Evolutionary conservation across 2,113 vertebrate genomes (phyloP).

Genomic region (Amblyornis subalaris): DNA sequence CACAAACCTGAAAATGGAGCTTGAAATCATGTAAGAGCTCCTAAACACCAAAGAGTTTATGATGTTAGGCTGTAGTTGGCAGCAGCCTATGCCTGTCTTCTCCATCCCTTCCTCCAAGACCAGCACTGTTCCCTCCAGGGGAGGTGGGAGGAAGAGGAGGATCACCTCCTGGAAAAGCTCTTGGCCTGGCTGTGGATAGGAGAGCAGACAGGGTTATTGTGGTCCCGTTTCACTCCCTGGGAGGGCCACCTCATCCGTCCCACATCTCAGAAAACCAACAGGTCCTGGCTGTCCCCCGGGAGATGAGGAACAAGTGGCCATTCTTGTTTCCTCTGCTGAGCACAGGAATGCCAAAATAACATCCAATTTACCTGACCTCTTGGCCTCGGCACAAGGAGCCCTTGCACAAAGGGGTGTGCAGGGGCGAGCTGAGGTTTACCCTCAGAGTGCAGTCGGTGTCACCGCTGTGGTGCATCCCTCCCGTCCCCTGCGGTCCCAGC

Average conservation of each 20-base stretch:
- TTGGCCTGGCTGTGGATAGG: not conserved
- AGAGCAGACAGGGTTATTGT: not conserved
- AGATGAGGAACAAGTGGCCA: not conserved
- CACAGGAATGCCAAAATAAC: not conserved
- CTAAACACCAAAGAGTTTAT: not conserved
- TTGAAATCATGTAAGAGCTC: not conserved
- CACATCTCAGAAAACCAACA: not conserved
- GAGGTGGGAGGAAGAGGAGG: not conserved
- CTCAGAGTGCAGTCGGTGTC: not conserved
- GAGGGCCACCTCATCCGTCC: not conserved
- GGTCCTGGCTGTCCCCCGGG: not conserved
- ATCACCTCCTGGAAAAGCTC: not conserved
- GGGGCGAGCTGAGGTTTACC: not conserved
- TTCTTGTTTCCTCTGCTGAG: not conserved
- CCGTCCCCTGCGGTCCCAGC: not conserved
- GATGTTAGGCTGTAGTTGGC: not conserved
- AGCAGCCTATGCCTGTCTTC: not conserved
- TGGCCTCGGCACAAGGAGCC: not conserved
- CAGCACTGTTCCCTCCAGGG: not conserved
- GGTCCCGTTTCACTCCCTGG: not conserved
- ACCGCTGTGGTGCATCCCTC: not conserved
- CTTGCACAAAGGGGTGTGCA: conserved; percentile 4
- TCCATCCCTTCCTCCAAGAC: not conserved
- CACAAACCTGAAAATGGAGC: not conserved
- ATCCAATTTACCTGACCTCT: not conserved